Percentiles rank a stretch among this genome's conserved stretches.
phyloP scores from a whole-genome alignment of 35 echinoderm and acorn worm species.

The Hemicentrotus pulcherrimus region DNA sequence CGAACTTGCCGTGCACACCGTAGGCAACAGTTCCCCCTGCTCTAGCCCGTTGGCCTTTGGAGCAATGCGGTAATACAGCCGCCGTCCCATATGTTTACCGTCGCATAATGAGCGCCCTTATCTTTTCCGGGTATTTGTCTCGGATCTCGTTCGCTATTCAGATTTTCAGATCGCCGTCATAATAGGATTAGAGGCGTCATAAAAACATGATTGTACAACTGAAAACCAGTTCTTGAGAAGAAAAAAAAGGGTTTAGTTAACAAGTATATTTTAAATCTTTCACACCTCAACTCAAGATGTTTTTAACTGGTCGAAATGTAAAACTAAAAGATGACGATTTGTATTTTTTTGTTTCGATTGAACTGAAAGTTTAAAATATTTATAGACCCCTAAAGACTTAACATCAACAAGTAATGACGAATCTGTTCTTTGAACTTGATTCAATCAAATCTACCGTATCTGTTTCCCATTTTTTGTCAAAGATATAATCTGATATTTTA shows the following conservation, averaged over 20 bases:
- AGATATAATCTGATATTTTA: background rate
- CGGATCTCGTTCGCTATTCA: background rate
- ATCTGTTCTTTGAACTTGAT: too few species aligned
- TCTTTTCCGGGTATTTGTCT: background rate
- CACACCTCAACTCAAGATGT: background rate
- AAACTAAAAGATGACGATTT: too few species aligned
- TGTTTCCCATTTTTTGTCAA: too few species aligned
- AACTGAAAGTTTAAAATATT: too few species aligned
- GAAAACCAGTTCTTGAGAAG: background rate
- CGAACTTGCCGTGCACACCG: background rate
- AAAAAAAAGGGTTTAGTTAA: too few species aligned
- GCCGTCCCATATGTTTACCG: slow-evolving; percentile 15
- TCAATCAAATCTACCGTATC: too few species aligned
- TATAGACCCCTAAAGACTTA: too few species aligned
- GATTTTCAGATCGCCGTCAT: background rate
- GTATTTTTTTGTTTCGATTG: too few species aligned
- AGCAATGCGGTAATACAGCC: slow-evolving; percentile 1
- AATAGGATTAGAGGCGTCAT: background rate
- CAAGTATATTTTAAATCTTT: background rate
- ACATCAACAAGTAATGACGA: too few species aligned
- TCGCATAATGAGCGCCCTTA: background rate
- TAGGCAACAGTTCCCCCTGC: slow-evolving; percentile 7
- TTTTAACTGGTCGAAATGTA: too few species aligned
- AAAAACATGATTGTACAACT: background rate
- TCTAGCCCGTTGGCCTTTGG: background rate